These are phyloP conservation scores for Sthenelais limicola DNA, from an alignment of 2,888 invertebrate genomes.

Conservation along the genomic window DNA sequence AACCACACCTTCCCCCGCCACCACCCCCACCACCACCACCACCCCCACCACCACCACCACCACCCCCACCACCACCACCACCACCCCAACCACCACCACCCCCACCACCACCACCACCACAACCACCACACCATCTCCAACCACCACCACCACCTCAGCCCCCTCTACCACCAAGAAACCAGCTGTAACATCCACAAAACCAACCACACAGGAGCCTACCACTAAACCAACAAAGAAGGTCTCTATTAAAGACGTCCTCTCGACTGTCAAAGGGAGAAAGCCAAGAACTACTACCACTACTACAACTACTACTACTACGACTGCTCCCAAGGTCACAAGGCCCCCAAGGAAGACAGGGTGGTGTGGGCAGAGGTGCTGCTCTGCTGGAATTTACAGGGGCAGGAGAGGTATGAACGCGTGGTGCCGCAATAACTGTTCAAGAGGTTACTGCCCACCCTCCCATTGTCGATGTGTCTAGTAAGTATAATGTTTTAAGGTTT, in stretches of 20 bases:
- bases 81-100: background rate
- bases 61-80: background rate
- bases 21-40: too few relatives aligned
- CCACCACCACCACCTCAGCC: background rate
- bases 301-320: background rate
- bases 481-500: too few relatives aligned
- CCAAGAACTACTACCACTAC: background rate
- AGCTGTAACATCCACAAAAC: background rate
- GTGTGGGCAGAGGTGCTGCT: background rate
- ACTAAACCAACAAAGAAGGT: background rate
- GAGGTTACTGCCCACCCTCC: conserved; percentile 24
- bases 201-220: background rate
- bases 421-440: background rate
- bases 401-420: background rate
- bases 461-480: conserved; percentile 1
- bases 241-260: background rate
- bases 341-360: background rate
- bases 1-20: background rate
- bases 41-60: background rate
- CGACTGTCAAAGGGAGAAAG: too few relatives aligned
- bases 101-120: background rate
- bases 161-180: background rate
- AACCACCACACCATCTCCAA: background rate
- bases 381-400: background rate
- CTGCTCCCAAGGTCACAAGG: too few relatives aligned